A percentile compares a stretch with the other conserved stretches of the same genome.
Evolutionary conservation across 2,113 vertebrate genomes (phyloP).

Genomic region (Anarrhichthys ocellatus): DNA sequence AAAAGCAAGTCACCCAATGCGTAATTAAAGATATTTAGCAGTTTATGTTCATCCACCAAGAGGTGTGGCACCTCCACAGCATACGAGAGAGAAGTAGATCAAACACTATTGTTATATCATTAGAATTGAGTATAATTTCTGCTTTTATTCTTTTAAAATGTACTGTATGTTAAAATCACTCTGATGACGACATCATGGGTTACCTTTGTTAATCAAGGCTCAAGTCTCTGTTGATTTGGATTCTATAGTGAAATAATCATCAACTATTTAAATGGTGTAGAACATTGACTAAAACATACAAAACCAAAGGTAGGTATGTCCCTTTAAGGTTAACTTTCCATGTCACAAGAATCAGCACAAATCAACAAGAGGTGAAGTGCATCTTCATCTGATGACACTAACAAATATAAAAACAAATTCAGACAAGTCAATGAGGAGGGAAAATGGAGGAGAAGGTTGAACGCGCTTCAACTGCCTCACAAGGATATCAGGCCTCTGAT

Average conservation of each 20-base stretch:
- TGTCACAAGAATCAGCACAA: neutral
- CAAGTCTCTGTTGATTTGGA: neutral
- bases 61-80: neutral
- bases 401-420: neutral
- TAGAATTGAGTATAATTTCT: neutral
- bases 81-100: neutral
- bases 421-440: neutral
- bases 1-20: neutral
- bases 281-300: neutral
- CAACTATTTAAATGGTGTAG: neutral
- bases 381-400: neutral
- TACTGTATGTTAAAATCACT: neutral
- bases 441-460: neutral
- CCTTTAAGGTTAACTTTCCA: neutral
- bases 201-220: neutral
- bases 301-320: neutral
- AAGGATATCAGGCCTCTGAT: too few species aligned
- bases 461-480: too few species aligned
- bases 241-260: neutral
- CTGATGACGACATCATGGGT: neutral
- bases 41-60: neutral
- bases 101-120: neutral
- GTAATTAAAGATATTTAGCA: neutral
- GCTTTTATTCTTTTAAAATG: neutral
- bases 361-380: neutral